Percentiles rank a stretch among this genome's conserved stretches.
Conservation (phyloP, 2,797 vertebrate genomes). For the Notolabrus celidotus region DNA sequence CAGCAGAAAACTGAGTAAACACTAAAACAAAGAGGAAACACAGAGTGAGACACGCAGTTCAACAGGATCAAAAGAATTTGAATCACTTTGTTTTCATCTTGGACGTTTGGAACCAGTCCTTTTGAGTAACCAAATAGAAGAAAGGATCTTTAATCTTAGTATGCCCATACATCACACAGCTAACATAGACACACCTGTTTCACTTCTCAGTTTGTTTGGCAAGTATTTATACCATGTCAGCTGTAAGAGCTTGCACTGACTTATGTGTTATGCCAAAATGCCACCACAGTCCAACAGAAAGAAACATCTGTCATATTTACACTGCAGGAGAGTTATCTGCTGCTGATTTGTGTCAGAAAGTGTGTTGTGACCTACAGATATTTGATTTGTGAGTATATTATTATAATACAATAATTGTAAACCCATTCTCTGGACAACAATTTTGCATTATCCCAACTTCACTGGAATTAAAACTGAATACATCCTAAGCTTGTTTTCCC, state of each 20-base stretch:
- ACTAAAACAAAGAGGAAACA: constrained; percentile 25
- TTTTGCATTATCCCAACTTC: not conserved
- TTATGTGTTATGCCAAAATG: too few relatives aligned
- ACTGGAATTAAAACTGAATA: too few relatives aligned
- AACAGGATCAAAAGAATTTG: constrained; percentile 7
- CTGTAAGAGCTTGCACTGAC: too few relatives aligned
- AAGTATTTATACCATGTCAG: not conserved
- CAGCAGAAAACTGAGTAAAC: constrained; percentile 33
- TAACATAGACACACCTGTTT: not conserved
- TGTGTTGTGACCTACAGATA: not conserved
- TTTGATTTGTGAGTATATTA: too few relatives aligned
- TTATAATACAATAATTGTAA: not conserved
- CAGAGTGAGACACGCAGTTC: constrained; percentile 13
- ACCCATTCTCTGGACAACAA: not conserved
- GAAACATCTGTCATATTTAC: too few relatives aligned
- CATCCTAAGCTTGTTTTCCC: too few relatives aligned
- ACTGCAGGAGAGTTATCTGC: too few relatives aligned
- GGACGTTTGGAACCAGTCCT: constrained; percentile 7
- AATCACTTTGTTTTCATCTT: constrained; percentile 17
- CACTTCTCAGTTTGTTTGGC: not conserved
- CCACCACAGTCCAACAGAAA: too few relatives aligned
- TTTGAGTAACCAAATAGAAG: not conserved
- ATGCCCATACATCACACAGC: too few relatives aligned
- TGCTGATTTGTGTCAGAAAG: not conserved
- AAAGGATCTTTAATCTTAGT: too few relatives aligned